These are phyloP conservation scores for Arctia plantaginis DNA, from an alignment of 2,888 invertebrate genomes.

Conservation along the genomic window DNA sequence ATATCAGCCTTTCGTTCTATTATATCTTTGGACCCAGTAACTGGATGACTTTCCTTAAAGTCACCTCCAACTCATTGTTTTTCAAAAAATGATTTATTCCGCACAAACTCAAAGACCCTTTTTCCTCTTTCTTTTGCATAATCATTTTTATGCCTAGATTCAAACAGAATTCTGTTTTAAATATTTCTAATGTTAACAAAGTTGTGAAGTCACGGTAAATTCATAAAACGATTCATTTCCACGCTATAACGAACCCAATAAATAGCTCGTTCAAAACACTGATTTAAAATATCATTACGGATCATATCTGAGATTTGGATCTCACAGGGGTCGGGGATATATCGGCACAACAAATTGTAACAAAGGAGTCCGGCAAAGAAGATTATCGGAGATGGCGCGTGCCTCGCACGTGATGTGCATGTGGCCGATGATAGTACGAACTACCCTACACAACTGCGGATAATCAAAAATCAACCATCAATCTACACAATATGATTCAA, in stretches of 20 bases:
- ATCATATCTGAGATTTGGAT: slow-evolving; percentile 80
- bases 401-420: slow-evolving; percentile 79
- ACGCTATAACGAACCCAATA: slow-evolving; percentile 62
- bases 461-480: slow-evolving; percentile 49
- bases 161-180: background rate
- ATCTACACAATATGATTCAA: slow-evolving; percentile 1
- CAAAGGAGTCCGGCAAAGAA: slow-evolving; percentile 83
- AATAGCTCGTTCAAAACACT: slow-evolving; percentile 72
- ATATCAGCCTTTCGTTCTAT: no score
- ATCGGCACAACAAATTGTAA: slow-evolving; percentile 83
- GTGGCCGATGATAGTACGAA: slow-evolving; percentile 71
- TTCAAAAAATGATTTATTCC: background rate
- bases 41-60: background rate
- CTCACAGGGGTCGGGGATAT: slow-evolving; percentile 71
- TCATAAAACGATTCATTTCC: slow-evolving; percentile 29
- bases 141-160: no score
- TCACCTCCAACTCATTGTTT: background rate
- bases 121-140: background rate
- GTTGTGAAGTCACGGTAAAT: background rate
- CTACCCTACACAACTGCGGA: slow-evolving; percentile 64
- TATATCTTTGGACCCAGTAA: background rate
- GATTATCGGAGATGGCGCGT: slow-evolving; percentile 83
- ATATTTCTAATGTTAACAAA: background rate
- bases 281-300: slow-evolving; percentile 85
- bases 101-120: background rate